A percentile compares a stretch with the other conserved stretches of the same genome.
Conservation (phyloP, 2,113 vertebrate species). For the Hippocampus abdominalis region DNA sequence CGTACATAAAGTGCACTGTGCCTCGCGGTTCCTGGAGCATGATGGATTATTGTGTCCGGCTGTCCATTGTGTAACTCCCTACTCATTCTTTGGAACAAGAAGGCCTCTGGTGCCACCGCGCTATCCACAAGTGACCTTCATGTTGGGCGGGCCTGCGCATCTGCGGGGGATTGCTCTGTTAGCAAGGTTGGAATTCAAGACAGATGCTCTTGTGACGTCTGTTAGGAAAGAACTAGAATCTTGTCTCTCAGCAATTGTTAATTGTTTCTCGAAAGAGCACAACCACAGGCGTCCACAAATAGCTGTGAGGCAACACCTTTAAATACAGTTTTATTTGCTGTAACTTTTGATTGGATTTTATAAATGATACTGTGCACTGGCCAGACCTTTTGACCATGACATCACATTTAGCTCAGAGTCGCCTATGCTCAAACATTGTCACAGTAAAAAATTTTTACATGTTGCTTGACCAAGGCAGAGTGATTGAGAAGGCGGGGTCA, state of each 20-base stretch:
- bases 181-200: neutral
- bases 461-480: too few species aligned
- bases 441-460: neutral
- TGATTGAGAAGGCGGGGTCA: too few species aligned
- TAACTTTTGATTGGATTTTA: neutral
- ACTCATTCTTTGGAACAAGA: constrained; percentile 24
- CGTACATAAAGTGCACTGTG: constrained; percentile 21
- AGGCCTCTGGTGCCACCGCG: constrained; percentile 5
- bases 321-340: neutral
- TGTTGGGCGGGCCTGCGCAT: constrained; percentile 2
- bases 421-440: too few species aligned
- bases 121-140: constrained; percentile 17
- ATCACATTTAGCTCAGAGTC: neutral
- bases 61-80: constrained; percentile 40
- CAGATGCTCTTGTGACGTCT: neutral
- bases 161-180: neutral
- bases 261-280: neutral
- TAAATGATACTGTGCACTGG: neutral
- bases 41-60: constrained; percentile 35
- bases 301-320: neutral
- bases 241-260: neutral
- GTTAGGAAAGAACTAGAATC: neutral
- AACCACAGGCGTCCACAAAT: neutral
- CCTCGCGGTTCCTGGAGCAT: constrained; percentile 25
- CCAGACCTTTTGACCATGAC: neutral